A percentile compares a stretch with the other conserved stretches of the same genome.
These are phyloP conservation scores for Garrulus glandarius DNA, from an alignment of 2,797 vertebrate species.

Conservation along the genomic window DNA sequence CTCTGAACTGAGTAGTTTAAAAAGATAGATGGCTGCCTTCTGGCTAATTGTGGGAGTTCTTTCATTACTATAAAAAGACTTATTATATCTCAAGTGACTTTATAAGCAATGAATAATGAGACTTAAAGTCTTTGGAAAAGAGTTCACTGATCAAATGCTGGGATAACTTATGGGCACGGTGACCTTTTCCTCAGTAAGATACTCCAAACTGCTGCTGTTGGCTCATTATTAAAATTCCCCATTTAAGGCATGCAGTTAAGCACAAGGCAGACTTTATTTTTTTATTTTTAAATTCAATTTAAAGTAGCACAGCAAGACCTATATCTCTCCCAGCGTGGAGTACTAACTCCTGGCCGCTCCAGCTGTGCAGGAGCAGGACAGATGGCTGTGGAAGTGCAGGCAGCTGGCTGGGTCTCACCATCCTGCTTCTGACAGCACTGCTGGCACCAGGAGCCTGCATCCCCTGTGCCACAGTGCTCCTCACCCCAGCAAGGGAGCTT, in stretches of 20 bases:
- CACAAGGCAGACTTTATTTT: background rate
- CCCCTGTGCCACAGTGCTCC: background rate
- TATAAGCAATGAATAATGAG: slow-evolving; percentile 76
- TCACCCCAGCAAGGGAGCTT: background rate
- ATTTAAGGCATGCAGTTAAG: slow-evolving; percentile 11
- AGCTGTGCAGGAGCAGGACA: background rate
- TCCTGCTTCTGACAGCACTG: background rate
- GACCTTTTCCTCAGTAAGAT: slow-evolving; percentile 73
- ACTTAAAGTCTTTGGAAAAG: slow-evolving; percentile 61
- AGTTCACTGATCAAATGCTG: slow-evolving; percentile 70
- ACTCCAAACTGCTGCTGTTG: slow-evolving; percentile 64
- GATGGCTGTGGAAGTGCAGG: background rate
- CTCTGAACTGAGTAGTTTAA: slow-evolving; percentile 64
- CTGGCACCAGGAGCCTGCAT: background rate
- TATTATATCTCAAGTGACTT: slow-evolving; percentile 76
- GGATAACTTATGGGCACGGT: slow-evolving; percentile 68
- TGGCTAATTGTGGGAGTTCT: slow-evolving; percentile 78
- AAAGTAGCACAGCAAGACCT: slow-evolving; percentile 20
- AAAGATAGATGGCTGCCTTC: slow-evolving; percentile 79
- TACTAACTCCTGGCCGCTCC: background rate
- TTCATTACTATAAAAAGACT: slow-evolving; percentile 74
- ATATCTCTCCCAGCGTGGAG: background rate
- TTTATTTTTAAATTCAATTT: slow-evolving; percentile 22
- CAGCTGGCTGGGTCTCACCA: background rate
- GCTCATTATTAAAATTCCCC: slow-evolving; percentile 67